Conservation (phyloP, 2,888 invertebrate species). For the Sabatieria punctata region DNA sequence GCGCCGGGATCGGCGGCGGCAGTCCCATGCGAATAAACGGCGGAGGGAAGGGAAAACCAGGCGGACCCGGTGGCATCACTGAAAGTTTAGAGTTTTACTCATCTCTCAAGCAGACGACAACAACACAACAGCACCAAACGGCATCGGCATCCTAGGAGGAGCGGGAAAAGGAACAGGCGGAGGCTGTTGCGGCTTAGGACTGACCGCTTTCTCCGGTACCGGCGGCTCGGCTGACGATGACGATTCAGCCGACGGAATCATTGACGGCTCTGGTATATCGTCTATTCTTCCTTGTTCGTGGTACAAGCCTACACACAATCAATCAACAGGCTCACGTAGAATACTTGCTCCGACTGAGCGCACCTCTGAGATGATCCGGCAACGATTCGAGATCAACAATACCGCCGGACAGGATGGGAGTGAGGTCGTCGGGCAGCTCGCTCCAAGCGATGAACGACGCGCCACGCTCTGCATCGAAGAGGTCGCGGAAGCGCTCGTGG, state of each 20-base stretch:
- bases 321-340: no score
- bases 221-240: background rate
- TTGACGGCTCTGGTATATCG: background rate
- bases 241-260: background rate
- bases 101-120: no score
- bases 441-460: constrained; percentile 83
- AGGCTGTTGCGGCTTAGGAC: no score
- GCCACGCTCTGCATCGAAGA: constrained; percentile 88
- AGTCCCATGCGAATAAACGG: background rate
- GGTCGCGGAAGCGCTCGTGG: constrained; percentile 74
- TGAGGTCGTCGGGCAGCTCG: constrained; percentile 36
- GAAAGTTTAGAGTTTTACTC: background rate
- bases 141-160: no score
- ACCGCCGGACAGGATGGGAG: constrained; percentile 18
- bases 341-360: no score
- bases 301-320: background rate
- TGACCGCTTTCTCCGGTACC: background rate
- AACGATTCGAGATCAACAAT: constrained; percentile 21
- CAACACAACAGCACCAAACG: no score
- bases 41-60: constrained; percentile 4
- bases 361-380: constrained; percentile 20
- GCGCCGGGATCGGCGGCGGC: no score
- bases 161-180: no score
- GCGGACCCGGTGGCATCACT: constrained; percentile 2
- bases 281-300: constrained; percentile 1